Base-by-base conservation (phyloP, 2,113 vertebrate genomes). In the Pseudorectes ferrugineus region DNA sequence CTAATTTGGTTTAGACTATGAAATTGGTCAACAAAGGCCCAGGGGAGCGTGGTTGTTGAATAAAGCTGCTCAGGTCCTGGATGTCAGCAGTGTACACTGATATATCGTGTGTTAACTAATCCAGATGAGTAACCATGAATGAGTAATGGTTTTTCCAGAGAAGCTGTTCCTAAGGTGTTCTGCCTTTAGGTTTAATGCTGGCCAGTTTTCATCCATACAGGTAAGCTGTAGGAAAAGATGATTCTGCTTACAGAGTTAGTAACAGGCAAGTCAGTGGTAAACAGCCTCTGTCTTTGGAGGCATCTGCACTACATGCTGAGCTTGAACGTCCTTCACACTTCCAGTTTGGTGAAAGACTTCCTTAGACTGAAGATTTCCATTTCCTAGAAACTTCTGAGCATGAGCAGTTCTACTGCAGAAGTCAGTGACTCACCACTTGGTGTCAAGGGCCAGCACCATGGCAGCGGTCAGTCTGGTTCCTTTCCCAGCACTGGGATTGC, bases 301-400 rank as follows among this genome's bases (percentile, higher is more conserved):
- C 29, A 25, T 31, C 71, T 70, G 45, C 19, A 3, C 49, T 66
- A 4, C 0, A 0, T 42, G 14, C 67, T 45, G 57, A 74, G 22
- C 28, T 80, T 71, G 45, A 88, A 18, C 1, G 1, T 70, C 36
- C 42, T 11, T 67, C 19, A 0, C 25, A 14, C 52, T 70, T 84
- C 49, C 25, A 40, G 1, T 10, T 11, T 22, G 31, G 52, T 11
- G 18, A 54, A 86, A 42, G 29, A 13, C 75, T 89, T 94, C 31
- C 40, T 83, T 82, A 52, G 49, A 12, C 54, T 73, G 49, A 89
- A 89, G 14, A 42, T 22, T 51, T 68, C 43, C 19, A 43, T 67
- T 51, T 84, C 65, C 72, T 52, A 72, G 74, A 73, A 55, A 52
- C 40, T 46, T 82, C 0, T 45, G 3, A 85, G 58, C n/a, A 22